Conservation (phyloP, 1,140 invertebrate species). For the Antheraea pernyi region DNA sequence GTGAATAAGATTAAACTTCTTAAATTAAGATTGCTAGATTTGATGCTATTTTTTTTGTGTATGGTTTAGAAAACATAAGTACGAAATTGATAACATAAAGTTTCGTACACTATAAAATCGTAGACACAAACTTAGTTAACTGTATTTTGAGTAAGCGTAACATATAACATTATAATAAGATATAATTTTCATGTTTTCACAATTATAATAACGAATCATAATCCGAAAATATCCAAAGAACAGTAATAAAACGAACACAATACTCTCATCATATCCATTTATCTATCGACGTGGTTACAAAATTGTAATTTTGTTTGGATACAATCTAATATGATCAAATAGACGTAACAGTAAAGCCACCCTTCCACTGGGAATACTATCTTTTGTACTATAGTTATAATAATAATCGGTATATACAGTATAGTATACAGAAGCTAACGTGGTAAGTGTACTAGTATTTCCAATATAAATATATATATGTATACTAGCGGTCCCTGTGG, state of each 20-base stretch:
- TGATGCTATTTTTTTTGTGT: no score
- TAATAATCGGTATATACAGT: no score
- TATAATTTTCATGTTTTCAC: neutral
- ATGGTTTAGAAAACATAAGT: no score
- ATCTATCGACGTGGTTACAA: neutral
- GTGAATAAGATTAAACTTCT: no score
- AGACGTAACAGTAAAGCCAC: neutral
- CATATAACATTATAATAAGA: neutral
- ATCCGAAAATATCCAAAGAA: neutral
- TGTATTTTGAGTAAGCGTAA: neutral
- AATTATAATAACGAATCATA: neutral
- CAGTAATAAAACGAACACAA: neutral
- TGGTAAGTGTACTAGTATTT: no score
- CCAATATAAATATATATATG: no score
- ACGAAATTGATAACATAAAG: no score
- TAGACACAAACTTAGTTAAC: neutral
- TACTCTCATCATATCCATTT: neutral
- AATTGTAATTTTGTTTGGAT: slow-evolving; percentile 5
- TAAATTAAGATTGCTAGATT: no score
- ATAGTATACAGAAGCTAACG: no score
- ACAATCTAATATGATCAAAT: slow-evolving; percentile 5
- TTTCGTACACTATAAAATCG: neutral
- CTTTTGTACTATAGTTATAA: no score
- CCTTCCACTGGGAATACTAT: neutral
- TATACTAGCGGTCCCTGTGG: no score